Conservation (phyloP, 2,797 vertebrate genomes). For the Euthynnus affinis region DNA sequence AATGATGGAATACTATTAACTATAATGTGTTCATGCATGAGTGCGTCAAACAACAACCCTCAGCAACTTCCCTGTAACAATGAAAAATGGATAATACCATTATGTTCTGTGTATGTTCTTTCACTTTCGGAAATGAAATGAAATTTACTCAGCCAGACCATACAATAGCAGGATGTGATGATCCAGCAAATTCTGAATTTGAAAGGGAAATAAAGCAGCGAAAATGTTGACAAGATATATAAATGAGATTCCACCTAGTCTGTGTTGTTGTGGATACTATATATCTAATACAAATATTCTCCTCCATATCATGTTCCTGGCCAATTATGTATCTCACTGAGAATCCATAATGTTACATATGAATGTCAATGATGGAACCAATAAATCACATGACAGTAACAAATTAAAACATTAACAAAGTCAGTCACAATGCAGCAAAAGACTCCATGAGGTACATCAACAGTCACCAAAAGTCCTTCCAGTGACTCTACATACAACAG, state of each 20-base stretch:
- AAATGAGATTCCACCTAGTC: background rate
- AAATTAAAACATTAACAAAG: background rate
- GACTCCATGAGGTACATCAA: background rate
- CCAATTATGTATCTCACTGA: background rate
- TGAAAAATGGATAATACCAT: constrained; percentile 12
- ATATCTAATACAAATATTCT: constrained; percentile 4
- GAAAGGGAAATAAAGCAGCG: constrained; percentile 31
- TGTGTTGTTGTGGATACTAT: background rate
- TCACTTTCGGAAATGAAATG: constrained; percentile 26
- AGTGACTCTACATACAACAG: background rate
- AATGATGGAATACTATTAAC: constrained; percentile 6
- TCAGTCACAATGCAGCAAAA: background rate
- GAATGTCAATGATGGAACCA: background rate
- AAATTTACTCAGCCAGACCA: constrained; percentile 15
- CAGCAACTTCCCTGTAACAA: constrained; percentile 8
- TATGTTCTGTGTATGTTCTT: constrained; percentile 3
- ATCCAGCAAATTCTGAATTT: constrained; percentile 41
- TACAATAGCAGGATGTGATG: constrained; percentile 32
- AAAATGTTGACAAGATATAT: constrained; percentile 27
- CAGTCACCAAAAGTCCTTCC: background rate
- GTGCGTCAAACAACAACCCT: background rate
- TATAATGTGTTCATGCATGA: constrained; percentile 2
- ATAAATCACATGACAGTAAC: background rate
- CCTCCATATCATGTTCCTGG: background rate
- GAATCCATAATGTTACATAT: background rate